Conservation (phyloP, 2,797 vertebrate species). For the Taeniopygia guttata region DNA sequence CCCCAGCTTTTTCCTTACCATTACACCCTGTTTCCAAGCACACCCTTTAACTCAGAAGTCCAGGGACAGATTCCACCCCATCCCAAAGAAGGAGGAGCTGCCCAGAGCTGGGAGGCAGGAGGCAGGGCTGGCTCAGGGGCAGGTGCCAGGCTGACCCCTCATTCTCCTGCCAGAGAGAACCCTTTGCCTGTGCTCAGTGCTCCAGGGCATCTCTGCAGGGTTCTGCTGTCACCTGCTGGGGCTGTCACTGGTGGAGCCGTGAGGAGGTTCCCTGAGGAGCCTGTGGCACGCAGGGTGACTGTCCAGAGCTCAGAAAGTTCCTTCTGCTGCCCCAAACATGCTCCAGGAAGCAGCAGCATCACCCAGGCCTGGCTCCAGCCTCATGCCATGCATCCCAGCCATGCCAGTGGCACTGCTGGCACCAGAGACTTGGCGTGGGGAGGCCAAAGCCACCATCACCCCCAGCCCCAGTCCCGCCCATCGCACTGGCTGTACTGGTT, state of each 20-base stretch:
- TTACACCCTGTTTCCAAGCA: background rate
- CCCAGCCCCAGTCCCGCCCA: background rate
- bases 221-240: background rate
- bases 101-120: background rate
- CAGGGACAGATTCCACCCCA: background rate
- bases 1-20: background rate
- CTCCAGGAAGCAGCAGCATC: background rate
- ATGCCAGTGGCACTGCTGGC: background rate
- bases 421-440: background rate
- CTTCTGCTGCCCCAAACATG: background rate
- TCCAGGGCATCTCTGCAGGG: background rate
- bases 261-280: background rate
- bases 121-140: background rate
- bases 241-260: background rate
- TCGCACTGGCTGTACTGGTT: background rate
- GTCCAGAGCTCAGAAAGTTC: background rate
- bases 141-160: background rate
- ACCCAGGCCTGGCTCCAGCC: background rate
- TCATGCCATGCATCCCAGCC: background rate
- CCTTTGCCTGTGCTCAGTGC: background rate
- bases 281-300: background rate
- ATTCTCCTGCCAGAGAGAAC: background rate
- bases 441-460: background rate
- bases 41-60: background rate
- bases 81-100: background rate